phyloP scores from a whole-genome alignment of 2,113 vertebrate genomes.

The Saguinus midas region DNA sequence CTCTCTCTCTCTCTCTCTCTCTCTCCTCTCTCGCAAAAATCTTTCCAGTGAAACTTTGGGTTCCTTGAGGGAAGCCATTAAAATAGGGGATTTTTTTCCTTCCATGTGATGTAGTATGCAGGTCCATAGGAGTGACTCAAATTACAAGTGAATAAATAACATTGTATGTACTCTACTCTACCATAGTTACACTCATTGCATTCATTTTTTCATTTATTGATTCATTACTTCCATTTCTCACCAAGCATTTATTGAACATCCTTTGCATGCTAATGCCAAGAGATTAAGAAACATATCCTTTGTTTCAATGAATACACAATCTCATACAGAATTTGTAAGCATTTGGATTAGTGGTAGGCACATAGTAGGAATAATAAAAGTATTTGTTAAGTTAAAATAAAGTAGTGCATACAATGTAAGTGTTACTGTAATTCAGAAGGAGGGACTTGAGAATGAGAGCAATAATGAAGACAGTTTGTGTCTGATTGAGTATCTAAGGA shows the following conservation, averaged over 20 bases:
- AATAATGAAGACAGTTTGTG: not conserved
- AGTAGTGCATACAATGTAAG: not conserved
- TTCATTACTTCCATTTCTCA: not conserved
- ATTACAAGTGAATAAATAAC: not conserved
- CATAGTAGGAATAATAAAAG: not conserved
- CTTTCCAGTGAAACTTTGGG: not conserved
- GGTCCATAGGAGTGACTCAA: not conserved
- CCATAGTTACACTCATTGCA: not conserved
- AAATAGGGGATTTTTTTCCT: not conserved
- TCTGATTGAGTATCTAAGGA: not conserved
- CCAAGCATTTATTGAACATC: not conserved
- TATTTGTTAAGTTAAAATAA: not conserved
- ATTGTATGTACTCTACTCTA: not conserved
- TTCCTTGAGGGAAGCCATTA: not conserved
- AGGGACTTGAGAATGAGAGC: not conserved
- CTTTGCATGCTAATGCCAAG: not conserved
- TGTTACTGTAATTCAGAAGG: not conserved
- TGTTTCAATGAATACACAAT: not conserved
- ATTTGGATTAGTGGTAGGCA: not conserved
- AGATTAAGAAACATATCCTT: not conserved
- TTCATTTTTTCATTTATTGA: not conserved
- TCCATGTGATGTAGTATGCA: not conserved
- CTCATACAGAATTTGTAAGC: not conserved
- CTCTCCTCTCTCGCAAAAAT: not conserved
- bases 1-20: too few relatives aligned